Percentiles rank a stretch among this genome's conserved stretches.
These are phyloP conservation scores for Nymphalis io DNA, from an alignment of 1,140 invertebrate genomes.

Conservation along the genomic window DNA sequence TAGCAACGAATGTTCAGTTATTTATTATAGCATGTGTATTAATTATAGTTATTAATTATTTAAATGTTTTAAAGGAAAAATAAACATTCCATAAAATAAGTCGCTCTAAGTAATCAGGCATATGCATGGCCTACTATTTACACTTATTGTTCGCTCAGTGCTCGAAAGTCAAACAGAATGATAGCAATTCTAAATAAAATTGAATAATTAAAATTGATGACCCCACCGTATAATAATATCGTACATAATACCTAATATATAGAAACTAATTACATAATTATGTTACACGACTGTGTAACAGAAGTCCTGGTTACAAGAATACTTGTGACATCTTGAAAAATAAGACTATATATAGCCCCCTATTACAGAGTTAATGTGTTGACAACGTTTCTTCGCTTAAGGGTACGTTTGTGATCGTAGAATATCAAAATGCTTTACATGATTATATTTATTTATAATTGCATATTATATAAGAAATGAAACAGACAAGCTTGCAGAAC, in stretches of 20 bases:
- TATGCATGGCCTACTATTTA: no score
- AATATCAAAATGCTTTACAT: slow-evolving; percentile 15
- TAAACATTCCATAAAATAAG: not conserved
- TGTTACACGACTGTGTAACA: slow-evolving; percentile 49
- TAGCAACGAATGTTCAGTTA: not conserved
- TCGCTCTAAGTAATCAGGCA: no score
- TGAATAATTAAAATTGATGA: not conserved
- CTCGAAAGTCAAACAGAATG: no score
- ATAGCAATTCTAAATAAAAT: no score
- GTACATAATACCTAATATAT: no score
- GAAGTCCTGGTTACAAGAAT: slow-evolving; percentile 29
- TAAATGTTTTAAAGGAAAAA: not conserved
- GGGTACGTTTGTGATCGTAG: slow-evolving; percentile 31
- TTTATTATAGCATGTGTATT: not conserved
- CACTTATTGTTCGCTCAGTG: no score
- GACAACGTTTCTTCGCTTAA: slow-evolving; percentile 55
- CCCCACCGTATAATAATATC: not conserved
- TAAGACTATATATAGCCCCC: slow-evolving; percentile 70
- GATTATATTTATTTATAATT: not conserved
- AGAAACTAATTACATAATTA: no score
- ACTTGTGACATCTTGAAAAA: slow-evolving; percentile 60
- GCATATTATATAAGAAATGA: no score
- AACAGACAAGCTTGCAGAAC: no score
- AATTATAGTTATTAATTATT: not conserved
- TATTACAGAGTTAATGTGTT: slow-evolving; percentile 71